A percentile compares a stretch with the other conserved stretches of the same genome.
Evolutionary conservation across 2,113 vertebrate genomes (phyloP).

Genomic region (Talpa occidentalis): DNA sequence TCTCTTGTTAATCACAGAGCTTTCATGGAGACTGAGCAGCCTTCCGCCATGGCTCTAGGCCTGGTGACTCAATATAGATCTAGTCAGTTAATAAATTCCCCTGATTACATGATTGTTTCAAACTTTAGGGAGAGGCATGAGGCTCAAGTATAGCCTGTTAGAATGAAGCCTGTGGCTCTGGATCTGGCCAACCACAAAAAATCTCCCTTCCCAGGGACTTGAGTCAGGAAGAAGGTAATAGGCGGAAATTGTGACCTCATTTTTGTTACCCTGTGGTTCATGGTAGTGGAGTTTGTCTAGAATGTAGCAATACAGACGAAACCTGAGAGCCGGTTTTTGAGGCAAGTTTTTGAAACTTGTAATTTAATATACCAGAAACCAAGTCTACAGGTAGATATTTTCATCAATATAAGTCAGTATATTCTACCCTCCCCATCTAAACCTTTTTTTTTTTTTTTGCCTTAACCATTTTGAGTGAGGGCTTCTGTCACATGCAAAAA

Average conservation of each 20-base stretch:
- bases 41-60: neutral
- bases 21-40: neutral
- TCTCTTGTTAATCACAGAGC: neutral
- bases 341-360: neutral
- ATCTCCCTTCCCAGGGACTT: neutral
- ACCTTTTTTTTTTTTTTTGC: neutral
- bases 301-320: neutral
- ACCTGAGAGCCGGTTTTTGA: neutral
- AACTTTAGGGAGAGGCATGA: neutral
- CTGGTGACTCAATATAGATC: neutral
- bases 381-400: neutral
- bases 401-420: neutral
- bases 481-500: neutral
- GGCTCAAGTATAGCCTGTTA: no score
- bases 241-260: no score
- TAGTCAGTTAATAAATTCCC: neutral
- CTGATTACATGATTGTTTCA: neutral
- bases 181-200: no score
- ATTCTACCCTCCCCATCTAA: neutral
- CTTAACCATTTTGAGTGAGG: neutral
- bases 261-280: neutral
- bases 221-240: neutral
- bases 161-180: no score
- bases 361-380: neutral
- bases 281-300: accelerated